Conservation (phyloP, 2,797 vertebrate species). For the Melanotaenia boesemani region DNA sequence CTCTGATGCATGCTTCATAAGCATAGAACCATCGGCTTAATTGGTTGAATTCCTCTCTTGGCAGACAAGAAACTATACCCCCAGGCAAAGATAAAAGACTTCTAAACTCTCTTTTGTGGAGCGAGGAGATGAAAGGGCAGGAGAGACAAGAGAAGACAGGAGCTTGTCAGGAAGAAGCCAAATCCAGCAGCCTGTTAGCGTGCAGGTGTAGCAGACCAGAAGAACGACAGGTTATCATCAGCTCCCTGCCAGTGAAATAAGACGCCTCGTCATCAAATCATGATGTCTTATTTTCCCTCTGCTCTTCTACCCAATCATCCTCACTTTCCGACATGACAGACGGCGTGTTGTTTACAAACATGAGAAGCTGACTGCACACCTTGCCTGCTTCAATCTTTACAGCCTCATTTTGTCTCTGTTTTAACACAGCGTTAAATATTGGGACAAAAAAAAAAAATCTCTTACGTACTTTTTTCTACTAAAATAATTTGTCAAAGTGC, state of each 20-base stretch:
- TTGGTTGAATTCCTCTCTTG: slow-evolving; percentile 73
- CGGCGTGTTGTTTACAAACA: slow-evolving; percentile 58
- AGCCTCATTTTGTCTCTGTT: slow-evolving; percentile 9
- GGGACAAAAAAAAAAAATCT: neutral
- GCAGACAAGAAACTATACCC: slow-evolving; percentile 77
- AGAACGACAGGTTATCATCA: slow-evolving; percentile 77
- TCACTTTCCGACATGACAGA: slow-evolving; percentile 57
- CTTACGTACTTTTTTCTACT: neutral
- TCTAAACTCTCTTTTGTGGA: slow-evolving; percentile 82
- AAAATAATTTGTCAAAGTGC: neutral
- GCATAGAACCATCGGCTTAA: slow-evolving; percentile 69
- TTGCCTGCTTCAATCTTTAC: slow-evolving; percentile 23
- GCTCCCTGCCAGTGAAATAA: slow-evolving; percentile 73
- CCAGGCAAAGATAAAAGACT: slow-evolving; percentile 79
- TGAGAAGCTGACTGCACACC: slow-evolving; percentile 17
- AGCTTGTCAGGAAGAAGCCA: slow-evolving; percentile 74
- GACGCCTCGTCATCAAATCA: slow-evolving; percentile 67
- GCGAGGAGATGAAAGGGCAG: slow-evolving; percentile 81
- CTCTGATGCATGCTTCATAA: slow-evolving; percentile 69
- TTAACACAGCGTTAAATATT: slow-evolving; percentile 9
- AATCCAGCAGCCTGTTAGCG: slow-evolving; percentile 73
- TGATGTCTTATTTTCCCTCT: slow-evolving; percentile 69
- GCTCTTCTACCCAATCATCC: slow-evolving; percentile 47
- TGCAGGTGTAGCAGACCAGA: slow-evolving; percentile 78
- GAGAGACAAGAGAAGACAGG: slow-evolving; percentile 76